A percentile compares a stretch with the other conserved stretches of the same genome.
phyloP scores from a whole-genome alignment of 92 coral and sea anemone genomes.

The Epizoanthus rinbou region DNA sequence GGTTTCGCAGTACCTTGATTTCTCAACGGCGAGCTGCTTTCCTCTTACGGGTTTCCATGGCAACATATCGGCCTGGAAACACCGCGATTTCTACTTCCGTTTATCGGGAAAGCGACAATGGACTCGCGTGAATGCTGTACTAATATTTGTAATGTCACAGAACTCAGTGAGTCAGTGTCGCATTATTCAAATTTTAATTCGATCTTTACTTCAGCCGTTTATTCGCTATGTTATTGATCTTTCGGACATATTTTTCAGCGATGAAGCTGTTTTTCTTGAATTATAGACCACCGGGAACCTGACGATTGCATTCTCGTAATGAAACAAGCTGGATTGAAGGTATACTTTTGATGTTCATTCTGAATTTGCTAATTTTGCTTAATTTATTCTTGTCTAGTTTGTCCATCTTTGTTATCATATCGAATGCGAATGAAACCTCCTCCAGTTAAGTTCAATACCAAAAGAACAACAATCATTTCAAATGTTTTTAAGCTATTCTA shows the following conservation, averaged over 20 bases:
- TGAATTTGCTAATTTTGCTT: background rate
- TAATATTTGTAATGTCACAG: constrained; percentile 29
- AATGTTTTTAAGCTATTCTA: background rate
- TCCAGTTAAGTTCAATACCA: background rate
- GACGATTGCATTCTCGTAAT: background rate
- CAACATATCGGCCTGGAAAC: constrained; percentile 9
- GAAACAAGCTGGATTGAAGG: constrained; percentile 15
- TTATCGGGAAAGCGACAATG: background rate
- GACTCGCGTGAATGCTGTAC: background rate
- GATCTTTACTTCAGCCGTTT: background rate
- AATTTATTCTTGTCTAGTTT: constrained; percentile 7
- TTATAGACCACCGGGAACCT: background rate
- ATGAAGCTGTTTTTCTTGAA: background rate
- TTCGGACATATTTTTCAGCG: background rate
- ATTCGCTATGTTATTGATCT: constrained; percentile 10
- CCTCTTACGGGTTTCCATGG: constrained; percentile 3
- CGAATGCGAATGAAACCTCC: background rate
- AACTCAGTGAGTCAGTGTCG: background rate
- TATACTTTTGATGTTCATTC: background rate
- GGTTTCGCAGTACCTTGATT: too few species aligned
- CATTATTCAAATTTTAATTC: constrained; percentile 20
- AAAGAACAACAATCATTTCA: background rate
- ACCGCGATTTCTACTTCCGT: constrained; percentile 1
- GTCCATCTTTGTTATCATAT: background rate
- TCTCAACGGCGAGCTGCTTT: too few species aligned